Base-by-base conservation (phyloP, 2,888 invertebrate genomes). In the Andrena haemorrhoa region DNA sequence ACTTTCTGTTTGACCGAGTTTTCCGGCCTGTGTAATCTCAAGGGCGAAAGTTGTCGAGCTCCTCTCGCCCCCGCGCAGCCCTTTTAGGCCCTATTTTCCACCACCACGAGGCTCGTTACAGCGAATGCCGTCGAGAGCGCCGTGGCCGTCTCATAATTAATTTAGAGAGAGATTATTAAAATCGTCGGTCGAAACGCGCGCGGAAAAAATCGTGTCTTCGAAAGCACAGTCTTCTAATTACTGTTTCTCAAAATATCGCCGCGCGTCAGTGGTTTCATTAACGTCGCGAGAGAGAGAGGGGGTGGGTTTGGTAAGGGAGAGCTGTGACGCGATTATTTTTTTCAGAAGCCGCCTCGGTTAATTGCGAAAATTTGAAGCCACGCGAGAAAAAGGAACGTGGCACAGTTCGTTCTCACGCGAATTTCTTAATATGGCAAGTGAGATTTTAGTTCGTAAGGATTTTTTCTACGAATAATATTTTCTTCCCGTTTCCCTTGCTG, bases 1-100 rank as follows among this genome's bases (percentile, higher is more conserved):
- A 87, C 88, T 88, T 88, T 87, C 79, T 89, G 87, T 88, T 87
- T 88, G 89, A 88, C 88, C 88, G 88, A 88, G 78, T 88, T 88
- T 87, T 84, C 83, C 82, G 82, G 86, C 80, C 83, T 87, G 84
- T 71, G 75, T 83, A 74, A 86, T 83, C 85, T 87, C 83, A 87
- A 88, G 89, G 83, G 82, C 86, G 81, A 83, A 88, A 86, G 71
- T 83, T 81, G 82, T 81, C 83, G 77, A 77, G 88, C 66, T 78
- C 68, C 51, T 20, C 83, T 83, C 80, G 81, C 79, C 75, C 83
- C 77, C 75, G 75, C 66, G 66, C 68, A 69, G 47, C 78, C 84
- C 86, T 82, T 87, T 88, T 63, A 83, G 84, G 73, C 81, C 83
- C 82, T 78, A 87, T 82, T 85, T 84, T 74, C 64, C 64, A 41